phyloP scores from a whole-genome alignment of 2,113 vertebrate genomes.

The Petrocephalus zakoni region DNA sequence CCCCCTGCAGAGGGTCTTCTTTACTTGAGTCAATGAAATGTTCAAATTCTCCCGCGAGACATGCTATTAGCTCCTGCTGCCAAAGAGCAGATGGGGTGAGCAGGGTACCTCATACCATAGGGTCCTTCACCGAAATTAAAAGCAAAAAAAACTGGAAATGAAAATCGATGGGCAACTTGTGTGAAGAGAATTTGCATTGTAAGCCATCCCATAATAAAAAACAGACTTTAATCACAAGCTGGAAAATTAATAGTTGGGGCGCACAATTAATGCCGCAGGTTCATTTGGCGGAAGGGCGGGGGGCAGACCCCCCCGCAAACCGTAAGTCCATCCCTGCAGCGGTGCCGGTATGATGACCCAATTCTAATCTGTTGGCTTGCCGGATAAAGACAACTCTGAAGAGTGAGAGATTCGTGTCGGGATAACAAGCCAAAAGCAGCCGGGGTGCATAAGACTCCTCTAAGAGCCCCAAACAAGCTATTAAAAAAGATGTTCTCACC shows the following conservation, averaged over 20 bases:
- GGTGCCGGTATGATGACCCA: background rate
- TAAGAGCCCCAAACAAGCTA: background rate
- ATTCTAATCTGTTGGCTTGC: background rate
- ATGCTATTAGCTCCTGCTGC: background rate
- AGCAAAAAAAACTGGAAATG: background rate
- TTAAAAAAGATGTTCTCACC: background rate
- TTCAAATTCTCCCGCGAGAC: background rate
- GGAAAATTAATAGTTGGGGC: background rate
- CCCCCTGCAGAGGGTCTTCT: background rate
- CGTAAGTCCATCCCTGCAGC: background rate
- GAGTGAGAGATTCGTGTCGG: background rate
- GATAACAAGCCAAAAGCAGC: background rate
- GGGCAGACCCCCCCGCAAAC: constrained; percentile 17
- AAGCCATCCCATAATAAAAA: background rate
- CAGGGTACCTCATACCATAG: background rate
- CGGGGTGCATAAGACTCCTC: background rate
- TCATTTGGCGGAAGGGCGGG: constrained; percentile 26
- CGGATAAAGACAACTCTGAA: background rate
- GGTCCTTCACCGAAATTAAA: background rate
- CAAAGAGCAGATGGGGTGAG: background rate
- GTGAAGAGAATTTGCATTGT: background rate
- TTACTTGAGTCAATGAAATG: background rate
- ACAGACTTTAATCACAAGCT: background rate
- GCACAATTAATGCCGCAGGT: constrained; percentile 7
- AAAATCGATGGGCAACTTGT: background rate